phyloP scores from a whole-genome alignment of 2,888 invertebrate genomes.

The Latrodectus hesperus region DNA sequence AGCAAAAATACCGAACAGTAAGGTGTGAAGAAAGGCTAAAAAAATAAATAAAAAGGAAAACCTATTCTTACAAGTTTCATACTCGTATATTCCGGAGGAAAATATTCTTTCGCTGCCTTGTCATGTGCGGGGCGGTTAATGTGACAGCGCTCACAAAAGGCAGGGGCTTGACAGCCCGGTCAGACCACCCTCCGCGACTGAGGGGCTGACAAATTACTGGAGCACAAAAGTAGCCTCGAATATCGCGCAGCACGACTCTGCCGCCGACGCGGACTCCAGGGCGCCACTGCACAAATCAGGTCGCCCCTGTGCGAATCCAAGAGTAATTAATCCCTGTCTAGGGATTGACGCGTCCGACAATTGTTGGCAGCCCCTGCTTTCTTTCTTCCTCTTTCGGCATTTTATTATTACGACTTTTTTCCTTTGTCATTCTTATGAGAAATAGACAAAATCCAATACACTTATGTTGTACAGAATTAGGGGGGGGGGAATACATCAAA shows the following conservation, averaged over 20 bases:
- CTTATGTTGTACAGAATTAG: too few species aligned
- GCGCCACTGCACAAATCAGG: conserved; percentile 48
- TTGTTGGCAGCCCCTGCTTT: conserved; percentile 3
- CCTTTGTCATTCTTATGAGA: too few species aligned
- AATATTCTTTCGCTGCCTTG: conserved; percentile 23
- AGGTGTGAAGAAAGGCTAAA: too few species aligned
- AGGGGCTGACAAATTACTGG: conserved; percentile 63
- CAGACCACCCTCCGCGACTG: conserved; percentile 47
- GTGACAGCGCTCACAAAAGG: conserved; percentile 62
- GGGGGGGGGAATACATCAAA: too few species aligned
- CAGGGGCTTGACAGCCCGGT: conserved; percentile 50
- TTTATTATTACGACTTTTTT: too few species aligned
- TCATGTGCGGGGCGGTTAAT: conserved; percentile 61
- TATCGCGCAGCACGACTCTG: conserved; percentile 31
- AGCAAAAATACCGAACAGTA: too few species aligned
- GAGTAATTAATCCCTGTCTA: conserved; percentile 61
- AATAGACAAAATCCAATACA: too few species aligned
- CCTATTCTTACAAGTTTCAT: conserved; percentile 1
- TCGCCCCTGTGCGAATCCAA: conserved; percentile 33
- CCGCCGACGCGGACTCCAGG: conserved; percentile 35
- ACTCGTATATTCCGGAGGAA: not conserved
- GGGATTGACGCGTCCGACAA: conserved; percentile 39
- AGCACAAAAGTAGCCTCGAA: conserved; percentile 57
- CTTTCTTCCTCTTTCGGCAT: not conserved
- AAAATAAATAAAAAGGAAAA: too few species aligned